These are phyloP conservation scores for Aplysina aerophoba DNA, from an alignment of 37 sponge, comb jelly and placozoan species.

Conservation along the genomic window DNA sequence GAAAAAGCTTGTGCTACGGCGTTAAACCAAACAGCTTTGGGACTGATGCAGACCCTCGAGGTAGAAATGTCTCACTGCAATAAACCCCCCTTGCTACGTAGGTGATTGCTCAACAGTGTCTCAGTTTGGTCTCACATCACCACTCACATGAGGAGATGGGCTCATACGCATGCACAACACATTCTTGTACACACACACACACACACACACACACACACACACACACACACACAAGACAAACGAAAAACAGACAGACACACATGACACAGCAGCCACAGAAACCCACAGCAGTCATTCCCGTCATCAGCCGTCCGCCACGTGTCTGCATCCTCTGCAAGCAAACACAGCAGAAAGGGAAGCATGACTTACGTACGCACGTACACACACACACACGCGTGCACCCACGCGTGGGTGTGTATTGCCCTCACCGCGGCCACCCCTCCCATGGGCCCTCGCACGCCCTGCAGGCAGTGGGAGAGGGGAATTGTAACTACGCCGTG, in stretches of 20 bases:
- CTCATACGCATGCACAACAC: background rate
- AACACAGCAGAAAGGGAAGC: constrained; percentile 13
- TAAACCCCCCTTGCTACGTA: too few relatives aligned
- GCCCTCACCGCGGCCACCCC: too few relatives aligned
- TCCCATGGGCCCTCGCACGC: too few relatives aligned
- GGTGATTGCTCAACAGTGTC: too few relatives aligned
- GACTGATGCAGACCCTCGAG: too few relatives aligned
- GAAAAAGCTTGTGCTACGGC: too few relatives aligned
- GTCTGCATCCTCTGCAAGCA: background rate
- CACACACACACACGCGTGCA: too few relatives aligned
- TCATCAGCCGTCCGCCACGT: constrained; percentile 15
- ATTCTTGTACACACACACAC: background rate
- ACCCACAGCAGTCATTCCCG: constrained; percentile 36
- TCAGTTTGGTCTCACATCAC: too few relatives aligned
- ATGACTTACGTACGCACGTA: constrained; percentile 2
- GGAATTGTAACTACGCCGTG: background rate
- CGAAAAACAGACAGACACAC: background rate
- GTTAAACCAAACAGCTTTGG: too few relatives aligned
- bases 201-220: background rate
- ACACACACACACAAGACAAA: background rate
- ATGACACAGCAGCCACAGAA: constrained; percentile 18
- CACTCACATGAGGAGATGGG: too few relatives aligned
- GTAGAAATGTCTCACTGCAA: too few relatives aligned
- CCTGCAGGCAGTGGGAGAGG: background rate
- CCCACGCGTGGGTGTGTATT: too few relatives aligned